Conservation (phyloP, 2,113 vertebrate genomes). For the Canis aureus region DNA sequence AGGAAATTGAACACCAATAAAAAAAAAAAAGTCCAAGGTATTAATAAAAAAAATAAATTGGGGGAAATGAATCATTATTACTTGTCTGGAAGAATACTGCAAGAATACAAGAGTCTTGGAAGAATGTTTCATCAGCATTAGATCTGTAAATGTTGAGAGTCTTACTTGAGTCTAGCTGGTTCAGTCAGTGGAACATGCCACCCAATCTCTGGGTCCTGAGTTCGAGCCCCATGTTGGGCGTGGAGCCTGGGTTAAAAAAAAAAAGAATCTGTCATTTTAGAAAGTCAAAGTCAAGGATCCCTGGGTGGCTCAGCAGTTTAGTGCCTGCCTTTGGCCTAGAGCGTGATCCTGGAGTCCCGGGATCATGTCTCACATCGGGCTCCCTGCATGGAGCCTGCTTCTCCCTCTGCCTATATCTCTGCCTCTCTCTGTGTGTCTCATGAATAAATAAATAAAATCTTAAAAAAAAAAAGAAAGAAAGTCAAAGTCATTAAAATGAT, state of each 20-base stretch:
- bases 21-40: neutral
- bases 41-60: neutral
- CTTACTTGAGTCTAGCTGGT: neutral
- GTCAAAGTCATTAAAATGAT: neutral
- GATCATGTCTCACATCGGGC: too few relatives aligned
- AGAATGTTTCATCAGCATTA: neutral
- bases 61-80: neutral
- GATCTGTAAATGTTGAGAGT: neutral
- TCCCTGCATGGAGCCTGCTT: too few relatives aligned
- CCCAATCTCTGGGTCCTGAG: neutral
- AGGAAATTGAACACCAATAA: too few relatives aligned
- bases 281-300: neutral
- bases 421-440: too few relatives aligned
- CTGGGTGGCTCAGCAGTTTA: too few relatives aligned
- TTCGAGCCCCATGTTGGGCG: neutral
- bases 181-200: fast-evolving
- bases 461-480: neutral
- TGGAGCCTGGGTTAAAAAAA: neutral
- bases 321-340: too few relatives aligned
- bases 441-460: too few relatives aligned
- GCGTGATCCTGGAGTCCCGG: too few relatives aligned
- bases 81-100: neutral
- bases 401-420: too few relatives aligned
- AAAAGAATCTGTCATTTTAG: neutral
- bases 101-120: neutral